Percentiles rank a stretch among this genome's conserved stretches.
Evolutionary conservation across 2,888 invertebrate genomes (phyloP).

Genomic region (Thymelicus lineola): DNA sequence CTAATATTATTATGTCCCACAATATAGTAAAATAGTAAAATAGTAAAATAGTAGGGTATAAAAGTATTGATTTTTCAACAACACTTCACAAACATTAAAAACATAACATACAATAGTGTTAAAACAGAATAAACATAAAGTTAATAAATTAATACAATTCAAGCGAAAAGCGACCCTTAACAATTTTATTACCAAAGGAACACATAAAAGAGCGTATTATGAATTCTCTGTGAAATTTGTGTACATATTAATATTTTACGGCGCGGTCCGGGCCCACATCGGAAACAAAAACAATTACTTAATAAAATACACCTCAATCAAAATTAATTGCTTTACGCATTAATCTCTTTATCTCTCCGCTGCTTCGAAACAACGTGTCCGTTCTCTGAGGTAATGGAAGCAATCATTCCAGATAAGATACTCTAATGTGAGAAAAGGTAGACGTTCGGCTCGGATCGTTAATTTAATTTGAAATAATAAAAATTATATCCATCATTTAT

Average conservation of each 20-base stretch:
- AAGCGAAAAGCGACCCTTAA: neutral
- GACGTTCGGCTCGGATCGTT: constrained; percentile 78
- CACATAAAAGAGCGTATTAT: constrained; percentile 35
- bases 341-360: constrained; percentile 82
- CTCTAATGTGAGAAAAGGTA: constrained; percentile 84
- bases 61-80: too few relatives aligned
- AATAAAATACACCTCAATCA: constrained; percentile 84
- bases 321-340: constrained; percentile 84
- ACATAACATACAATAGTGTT: too few relatives aligned
- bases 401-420: constrained; percentile 84
- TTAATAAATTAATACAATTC: neutral
- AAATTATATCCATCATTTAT: constrained; percentile 84
- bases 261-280: constrained; percentile 69
- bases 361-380: constrained; percentile 78
- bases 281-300: constrained; percentile 81
- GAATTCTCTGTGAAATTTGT: constrained; percentile 46
- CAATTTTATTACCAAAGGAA: constrained; percentile 11
- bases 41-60: too few relatives aligned
- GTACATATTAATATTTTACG: constrained; percentile 60
- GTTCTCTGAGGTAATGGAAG: constrained; percentile 81
- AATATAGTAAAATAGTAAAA: too few relatives aligned
- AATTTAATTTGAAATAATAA: constrained; percentile 85
- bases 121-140: neutral
- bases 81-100: too few relatives aligned
- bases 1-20: too few relatives aligned